A percentile compares a stretch with the other conserved stretches of the same genome.
phyloP scores from a whole-genome alignment of 2,797 vertebrate genomes.

The Sebastes melanostomus region DNA sequence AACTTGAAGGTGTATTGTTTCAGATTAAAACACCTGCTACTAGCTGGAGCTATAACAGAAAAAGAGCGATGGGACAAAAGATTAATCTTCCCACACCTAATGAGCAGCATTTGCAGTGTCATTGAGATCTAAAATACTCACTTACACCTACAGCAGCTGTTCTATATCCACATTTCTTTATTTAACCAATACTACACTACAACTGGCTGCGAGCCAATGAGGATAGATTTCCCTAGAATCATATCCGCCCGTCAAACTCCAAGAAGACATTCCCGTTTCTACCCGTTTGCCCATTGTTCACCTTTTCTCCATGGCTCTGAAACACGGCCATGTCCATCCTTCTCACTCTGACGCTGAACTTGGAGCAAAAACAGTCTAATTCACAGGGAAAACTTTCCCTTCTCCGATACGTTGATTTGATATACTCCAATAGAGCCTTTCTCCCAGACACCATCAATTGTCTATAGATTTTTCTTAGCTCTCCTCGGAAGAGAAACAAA shows the following conservation, averaged over 20 bases:
- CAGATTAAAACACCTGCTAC: neutral
- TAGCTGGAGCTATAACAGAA: neutral
- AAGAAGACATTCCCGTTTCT: slow-evolving; percentile 46
- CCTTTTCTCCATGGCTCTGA: slow-evolving; percentile 44
- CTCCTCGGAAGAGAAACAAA: slow-evolving; percentile 85
- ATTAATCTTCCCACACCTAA: neutral
- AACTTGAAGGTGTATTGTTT: neutral
- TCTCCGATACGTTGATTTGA: slow-evolving; percentile 85
- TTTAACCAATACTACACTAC: slow-evolving; percentile 4
- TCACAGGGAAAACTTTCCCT: slow-evolving; percentile 84
- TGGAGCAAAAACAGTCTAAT: slow-evolving; percentile 86
- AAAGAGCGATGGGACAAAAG: neutral
- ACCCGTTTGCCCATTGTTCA: slow-evolving; percentile 31
- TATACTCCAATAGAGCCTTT: slow-evolving; percentile 87
- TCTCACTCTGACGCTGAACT: slow-evolving; percentile 83
- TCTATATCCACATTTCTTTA: neutral
- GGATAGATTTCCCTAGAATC: slow-evolving; percentile 38
- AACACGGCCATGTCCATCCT: slow-evolving; percentile 62
- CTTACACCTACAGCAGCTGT: neutral
- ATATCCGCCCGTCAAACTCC: slow-evolving; percentile 61
- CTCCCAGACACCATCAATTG: slow-evolving; percentile 88
- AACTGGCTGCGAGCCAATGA: slow-evolving; percentile 13
- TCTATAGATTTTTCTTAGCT: slow-evolving; percentile 86
- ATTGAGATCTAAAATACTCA: neutral
- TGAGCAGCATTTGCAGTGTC: neutral